These are phyloP conservation scores for Potamilus streckersoni DNA, from an alignment of 1,140 invertebrate species.

Conservation along the genomic window DNA sequence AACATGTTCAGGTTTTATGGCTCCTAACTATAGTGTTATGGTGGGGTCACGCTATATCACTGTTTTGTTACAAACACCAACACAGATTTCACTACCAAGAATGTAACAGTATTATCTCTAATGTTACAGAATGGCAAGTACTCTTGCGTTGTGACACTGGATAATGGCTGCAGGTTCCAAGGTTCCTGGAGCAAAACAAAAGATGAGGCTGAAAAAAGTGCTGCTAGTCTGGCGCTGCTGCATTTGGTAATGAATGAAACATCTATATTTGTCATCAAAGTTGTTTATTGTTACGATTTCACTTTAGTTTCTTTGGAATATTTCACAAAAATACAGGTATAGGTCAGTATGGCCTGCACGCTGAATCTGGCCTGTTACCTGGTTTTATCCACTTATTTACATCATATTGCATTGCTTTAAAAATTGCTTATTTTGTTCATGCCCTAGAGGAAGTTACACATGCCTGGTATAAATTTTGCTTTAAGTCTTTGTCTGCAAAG, in stretches of 20 bases:
- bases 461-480: background rate
- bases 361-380: background rate
- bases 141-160: conserved; percentile 35
- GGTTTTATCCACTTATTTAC: background rate
- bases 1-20: too few species aligned
- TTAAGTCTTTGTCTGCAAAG: too few species aligned
- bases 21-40: too few species aligned
- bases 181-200: conserved; percentile 44
- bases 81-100: too few species aligned
- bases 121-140: conserved; percentile 20
- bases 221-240: conserved; percentile 49
- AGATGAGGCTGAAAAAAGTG: conserved; percentile 52
- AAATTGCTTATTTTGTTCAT: too few species aligned
- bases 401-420: background rate
- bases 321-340: background rate
- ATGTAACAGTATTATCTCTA: too few species aligned
- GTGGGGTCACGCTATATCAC: too few species aligned
- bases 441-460: too few species aligned
- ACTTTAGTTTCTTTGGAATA: background rate
- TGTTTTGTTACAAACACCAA: too few species aligned
- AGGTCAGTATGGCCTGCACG: background rate
- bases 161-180: conserved; percentile 45
- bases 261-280: background rate
- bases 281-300: background rate
- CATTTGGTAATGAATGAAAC: conserved; percentile 40